Conservation (phyloP, 2,888 invertebrate species). For the Pyralis farinalis region DNA sequence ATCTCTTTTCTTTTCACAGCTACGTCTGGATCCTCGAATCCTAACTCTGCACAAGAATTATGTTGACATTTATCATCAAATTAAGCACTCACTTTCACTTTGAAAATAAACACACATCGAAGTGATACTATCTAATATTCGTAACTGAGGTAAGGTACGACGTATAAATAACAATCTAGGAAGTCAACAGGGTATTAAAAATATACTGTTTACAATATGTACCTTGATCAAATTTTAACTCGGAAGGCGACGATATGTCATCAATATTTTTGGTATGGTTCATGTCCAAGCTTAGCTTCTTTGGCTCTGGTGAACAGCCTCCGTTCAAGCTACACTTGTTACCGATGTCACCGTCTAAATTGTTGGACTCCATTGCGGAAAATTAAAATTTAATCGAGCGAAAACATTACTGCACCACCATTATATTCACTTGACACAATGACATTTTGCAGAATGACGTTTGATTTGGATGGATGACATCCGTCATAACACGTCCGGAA, state of each 20-base stretch:
- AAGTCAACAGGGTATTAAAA: conserved; percentile 18
- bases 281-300: conserved; percentile 45
- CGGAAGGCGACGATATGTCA: conserved; percentile 80
- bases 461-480: too few species aligned
- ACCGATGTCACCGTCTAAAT: conserved; percentile 44
- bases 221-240: conserved; percentile 87
- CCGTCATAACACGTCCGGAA: too few species aligned
- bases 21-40: conserved; percentile 82
- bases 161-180: conserved; percentile 17
- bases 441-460: conserved; percentile 41
- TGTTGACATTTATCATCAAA: conserved; percentile 9
- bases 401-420: conserved; percentile 66
- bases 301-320: conserved; percentile 47
- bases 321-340: conserved; percentile 59
- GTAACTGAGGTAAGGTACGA: too few species aligned
- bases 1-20: conserved; percentile 82
- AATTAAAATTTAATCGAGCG: conserved; percentile 48
- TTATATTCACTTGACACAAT: conserved; percentile 38
- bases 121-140: not conserved
- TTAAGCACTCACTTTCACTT: conserved; percentile 34
- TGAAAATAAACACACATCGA: conserved; percentile 9
- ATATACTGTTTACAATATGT: too few species aligned
- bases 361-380: conserved; percentile 63
- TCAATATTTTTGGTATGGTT: conserved; percentile 73
- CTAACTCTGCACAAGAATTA: conserved; percentile 67